A percentile compares a stretch with the other conserved stretches of the same genome.
phyloP scores from a whole-genome alignment of 2,888 invertebrate species.

The Elysia crispata region DNA sequence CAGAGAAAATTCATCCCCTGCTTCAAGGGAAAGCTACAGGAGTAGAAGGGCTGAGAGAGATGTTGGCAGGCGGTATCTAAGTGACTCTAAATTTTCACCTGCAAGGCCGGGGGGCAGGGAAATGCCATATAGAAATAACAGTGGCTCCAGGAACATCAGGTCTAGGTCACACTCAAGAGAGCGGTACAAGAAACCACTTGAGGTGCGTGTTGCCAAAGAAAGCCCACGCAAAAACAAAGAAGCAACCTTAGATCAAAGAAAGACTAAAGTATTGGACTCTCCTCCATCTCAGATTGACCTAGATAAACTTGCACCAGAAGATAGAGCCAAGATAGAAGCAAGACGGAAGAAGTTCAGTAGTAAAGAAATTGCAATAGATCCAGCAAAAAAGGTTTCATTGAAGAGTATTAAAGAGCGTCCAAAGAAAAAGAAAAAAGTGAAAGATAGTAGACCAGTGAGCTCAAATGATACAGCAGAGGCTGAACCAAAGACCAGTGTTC shows the following conservation, averaged over 20 bases:
- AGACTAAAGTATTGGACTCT: slow-evolving; percentile 22
- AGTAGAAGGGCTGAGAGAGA: neutral
- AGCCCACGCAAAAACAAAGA: slow-evolving; percentile 10
- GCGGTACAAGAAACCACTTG: no score
- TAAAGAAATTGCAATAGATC: slow-evolving; percentile 47
- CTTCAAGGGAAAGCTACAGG: no score
- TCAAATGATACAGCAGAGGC: slow-evolving; percentile 29
- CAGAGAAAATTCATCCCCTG: no score
- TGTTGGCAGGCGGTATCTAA: neutral
- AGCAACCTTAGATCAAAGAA: neutral
- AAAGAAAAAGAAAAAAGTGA: slow-evolving; percentile 42
- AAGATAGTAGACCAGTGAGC: neutral
- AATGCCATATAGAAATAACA: no score
- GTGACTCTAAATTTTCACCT: slow-evolving; percentile 12
- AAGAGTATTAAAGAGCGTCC: slow-evolving; percentile 58
- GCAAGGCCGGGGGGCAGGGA: neutral
- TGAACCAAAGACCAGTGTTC: slow-evolving; percentile 21
- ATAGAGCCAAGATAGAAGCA: slow-evolving; percentile 57
- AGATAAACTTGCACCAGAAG: slow-evolving; percentile 50
- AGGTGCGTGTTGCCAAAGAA: neutral
- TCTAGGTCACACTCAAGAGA: no score
- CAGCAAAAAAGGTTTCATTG: slow-evolving; percentile 61
- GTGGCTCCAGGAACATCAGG: no score
- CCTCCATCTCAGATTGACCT: slow-evolving; percentile 32
- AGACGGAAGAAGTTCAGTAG: slow-evolving; percentile 58